Evolutionary conservation across 2,113 vertebrate species (phyloP), one percentile per base, ranked within the genome.

Genomic region (Semnornis frantzii): DNA sequence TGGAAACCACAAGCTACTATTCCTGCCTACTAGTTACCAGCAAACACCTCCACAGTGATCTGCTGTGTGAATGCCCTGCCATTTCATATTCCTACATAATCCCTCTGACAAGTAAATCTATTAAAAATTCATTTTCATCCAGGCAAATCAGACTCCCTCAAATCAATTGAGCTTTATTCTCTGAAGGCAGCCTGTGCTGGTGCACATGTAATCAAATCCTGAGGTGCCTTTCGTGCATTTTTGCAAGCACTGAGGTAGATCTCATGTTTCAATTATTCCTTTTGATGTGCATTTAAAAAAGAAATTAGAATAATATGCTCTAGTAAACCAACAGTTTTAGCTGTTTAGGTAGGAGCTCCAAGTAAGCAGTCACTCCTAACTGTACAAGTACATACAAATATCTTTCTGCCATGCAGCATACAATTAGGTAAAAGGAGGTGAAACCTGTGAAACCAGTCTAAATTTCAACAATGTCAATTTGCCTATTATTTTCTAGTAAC

Each of bases 101-200:
- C 27, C 34, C 76, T 85, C 82, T 92, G 83, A 91, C 83, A 94
- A 66, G 15, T 28, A 72, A 63, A 66, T 90, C 64, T 91, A 93
- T 95, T 96, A 91, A 89, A 94, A 82, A 95, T 93, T 82, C 69
- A 66, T 95, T 94, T 91, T 68, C 79, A 85, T 71, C 68, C 89
- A 89, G 82, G 87, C 75, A 92, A 80, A 87, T 89, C 84, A 71
- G 68, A 24, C 42, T 71, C 64, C 59, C 70, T 79, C 54, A 80
- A 89, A 95, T 91, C 90, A 94, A 64, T 11, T 72, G 90, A 89
- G 75, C 87, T 83, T 94, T 96, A 69, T 82, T 91, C 74, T 91
- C 89, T 48, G 65, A 91, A 94, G 87, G 85, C 87, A 91, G 68
- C 76, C 91, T 78, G 76, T 74, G 69, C 79, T 81, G 37, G 37